Conservation (phyloP, 1,140 invertebrate species). For the Orius insidiosus region DNA sequence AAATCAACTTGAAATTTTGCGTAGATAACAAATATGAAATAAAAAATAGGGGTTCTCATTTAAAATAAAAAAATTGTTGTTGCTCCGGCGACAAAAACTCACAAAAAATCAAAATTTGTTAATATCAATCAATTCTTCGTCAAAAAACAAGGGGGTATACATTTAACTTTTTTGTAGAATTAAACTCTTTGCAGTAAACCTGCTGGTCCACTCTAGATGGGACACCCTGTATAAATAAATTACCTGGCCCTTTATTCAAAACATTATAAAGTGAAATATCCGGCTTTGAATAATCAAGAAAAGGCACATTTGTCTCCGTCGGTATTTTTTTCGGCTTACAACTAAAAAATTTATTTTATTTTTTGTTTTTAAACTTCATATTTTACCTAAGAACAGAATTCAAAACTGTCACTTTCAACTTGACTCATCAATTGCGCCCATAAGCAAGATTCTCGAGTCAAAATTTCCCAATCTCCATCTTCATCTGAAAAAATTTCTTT, state of each 20-base stretch:
- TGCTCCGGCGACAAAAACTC: too few relatives aligned
- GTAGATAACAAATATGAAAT: too few relatives aligned
- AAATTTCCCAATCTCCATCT: slow-evolving; percentile 48
- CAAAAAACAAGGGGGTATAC: too few relatives aligned
- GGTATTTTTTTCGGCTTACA: slow-evolving; percentile 18
- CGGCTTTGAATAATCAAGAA: slow-evolving; percentile 37
- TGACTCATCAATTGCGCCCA: slow-evolving; percentile 75
- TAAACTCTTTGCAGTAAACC: too few relatives aligned
- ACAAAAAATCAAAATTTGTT: slow-evolving; percentile 2
- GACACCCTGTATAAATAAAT: too few relatives aligned
- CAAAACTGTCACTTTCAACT: slow-evolving; percentile 68
- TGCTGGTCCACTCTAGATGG: too few relatives aligned
- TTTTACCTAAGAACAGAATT: slow-evolving; percentile 28
- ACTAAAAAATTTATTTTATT: slow-evolving; percentile 24
- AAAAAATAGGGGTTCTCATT: too few relatives aligned
- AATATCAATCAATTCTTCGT: too few relatives aligned
- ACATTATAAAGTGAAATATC: slow-evolving; percentile 56
- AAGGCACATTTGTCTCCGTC: slow-evolving; percentile 14
- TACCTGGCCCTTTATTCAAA: slow-evolving; percentile 59
- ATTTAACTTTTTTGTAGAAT: too few relatives aligned
- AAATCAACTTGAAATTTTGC: too few relatives aligned
- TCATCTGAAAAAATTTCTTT: slow-evolving; percentile 5
- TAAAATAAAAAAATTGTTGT: too few relatives aligned
- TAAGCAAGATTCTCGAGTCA: slow-evolving; percentile 65
- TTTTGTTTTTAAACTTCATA: slow-evolving; percentile 1